These are phyloP conservation scores for Stenopsyche tienmushanensis DNA, from an alignment of 1,140 invertebrate genomes.

Conservation along the genomic window DNA sequence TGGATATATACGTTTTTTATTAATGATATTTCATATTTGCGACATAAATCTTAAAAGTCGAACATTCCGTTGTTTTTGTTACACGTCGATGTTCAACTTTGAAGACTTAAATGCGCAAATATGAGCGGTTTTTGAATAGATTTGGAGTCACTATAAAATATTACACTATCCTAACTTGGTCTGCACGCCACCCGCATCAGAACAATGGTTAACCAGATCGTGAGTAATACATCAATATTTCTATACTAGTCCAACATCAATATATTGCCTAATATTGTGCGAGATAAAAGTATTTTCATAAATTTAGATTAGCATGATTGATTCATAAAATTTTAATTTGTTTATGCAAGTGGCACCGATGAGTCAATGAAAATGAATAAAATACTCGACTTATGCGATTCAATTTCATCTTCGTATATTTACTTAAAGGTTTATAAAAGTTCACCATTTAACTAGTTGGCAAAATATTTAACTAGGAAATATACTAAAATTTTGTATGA, in stretches of 20 bases:
- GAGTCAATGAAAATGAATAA: slow-evolving; percentile 12
- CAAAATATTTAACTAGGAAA: slow-evolving; percentile 19
- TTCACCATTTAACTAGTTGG: slow-evolving; percentile 11
- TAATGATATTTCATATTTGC: slow-evolving; percentile 17
- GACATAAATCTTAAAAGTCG: slow-evolving; percentile 26
- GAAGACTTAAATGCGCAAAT: slow-evolving; percentile 21
- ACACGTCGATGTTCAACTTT: slow-evolving; percentile 1
- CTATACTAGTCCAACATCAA: slow-evolving; percentile 27
- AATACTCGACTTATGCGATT: not conserved
- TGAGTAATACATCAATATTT: slow-evolving; percentile 10
- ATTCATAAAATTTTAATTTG: not conserved
- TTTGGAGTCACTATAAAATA: slow-evolving; percentile 12
- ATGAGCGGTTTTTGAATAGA: slow-evolving; percentile 23
- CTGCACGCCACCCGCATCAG: slow-evolving; percentile 30
- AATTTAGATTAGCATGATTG: not conserved
- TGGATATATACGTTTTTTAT: slow-evolving; percentile 11
- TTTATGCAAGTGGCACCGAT: slow-evolving; percentile 22
- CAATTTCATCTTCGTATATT: not conserved
- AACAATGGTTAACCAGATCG: slow-evolving; percentile 18
- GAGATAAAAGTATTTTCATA: slow-evolving; percentile 11
- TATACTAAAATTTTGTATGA: slow-evolving; percentile 12
- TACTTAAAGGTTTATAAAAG: not conserved
- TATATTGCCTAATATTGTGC: slow-evolving; percentile 26
- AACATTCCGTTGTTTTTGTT: slow-evolving; percentile 6
- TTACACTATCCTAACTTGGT: slow-evolving; percentile 25